Base-by-base conservation (phyloP, 2,888 invertebrate species). In the Melanotus villosus region DNA sequence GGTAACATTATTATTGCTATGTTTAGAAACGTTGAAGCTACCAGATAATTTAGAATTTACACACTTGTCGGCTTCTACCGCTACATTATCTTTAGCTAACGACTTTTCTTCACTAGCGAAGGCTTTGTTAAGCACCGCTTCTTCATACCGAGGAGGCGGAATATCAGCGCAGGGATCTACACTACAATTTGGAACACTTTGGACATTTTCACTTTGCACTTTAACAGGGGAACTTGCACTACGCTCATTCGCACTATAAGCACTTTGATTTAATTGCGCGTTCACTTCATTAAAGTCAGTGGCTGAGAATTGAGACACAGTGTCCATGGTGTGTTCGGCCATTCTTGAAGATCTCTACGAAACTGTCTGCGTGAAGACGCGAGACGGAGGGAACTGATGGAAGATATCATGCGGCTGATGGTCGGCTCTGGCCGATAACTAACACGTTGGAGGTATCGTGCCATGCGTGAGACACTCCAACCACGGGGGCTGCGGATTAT, bases 341-440 rank as follows among this genome's bases (percentile, higher is more conserved):
- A 86, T 85, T 86, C 85, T 79, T 82, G 82, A 69, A 86, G 80
- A 75, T 86, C 85, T 79, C 85, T 82, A 75, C 80, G 76, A 77
- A 85, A 85, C 74, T 85, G 84, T 79, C 83, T 81, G 78, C 85
- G 84, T 75, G 81, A 79, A 50, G 73, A 79, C 80, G 84, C 82
- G 67, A 84, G 82, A 78, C 80, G 80, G 43, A 73, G 69, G 47
- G 64, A 70, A 68, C 70, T 77, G 63, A 72, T 74, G 75, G 70
- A 70, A 74, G 72, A 76, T 81, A 80, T 82, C 84, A 83, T 84
- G 78, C 83, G 83, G 79, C 78, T 77, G 63, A 73, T 69, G 65
- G 76, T 74, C 75, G 79, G 80, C 78, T 63, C 65, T 71, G 76
- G 81, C 80, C 79, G 78, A 75, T 75, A 70, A 64, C 77, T 78